Evolutionary conservation across 2,888 invertebrate species (phyloP).

Genomic region (Idaea straminata): DNA sequence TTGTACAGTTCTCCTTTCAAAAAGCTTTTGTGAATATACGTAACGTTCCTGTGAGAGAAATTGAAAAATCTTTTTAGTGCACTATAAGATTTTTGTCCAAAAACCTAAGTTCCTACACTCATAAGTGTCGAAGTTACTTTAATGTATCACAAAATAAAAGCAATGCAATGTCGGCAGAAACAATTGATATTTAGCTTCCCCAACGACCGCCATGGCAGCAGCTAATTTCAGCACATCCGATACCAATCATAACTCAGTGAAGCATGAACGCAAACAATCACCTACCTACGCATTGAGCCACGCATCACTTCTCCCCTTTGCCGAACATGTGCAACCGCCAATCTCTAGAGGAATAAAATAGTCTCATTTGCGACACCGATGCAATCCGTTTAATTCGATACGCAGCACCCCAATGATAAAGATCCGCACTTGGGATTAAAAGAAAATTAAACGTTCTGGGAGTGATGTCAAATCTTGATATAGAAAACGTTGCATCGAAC

Average conservation of each 20-base stretch:
- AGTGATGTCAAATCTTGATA: constrained; percentile 65
- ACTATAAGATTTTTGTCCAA: no score
- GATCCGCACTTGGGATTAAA: constrained; percentile 75
- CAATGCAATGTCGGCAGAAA: constrained; percentile 6
- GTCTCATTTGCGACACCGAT: constrained; percentile 76
- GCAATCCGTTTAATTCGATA: constrained; percentile 78
- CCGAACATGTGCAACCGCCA: constrained; percentile 31
- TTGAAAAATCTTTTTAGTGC: no score
- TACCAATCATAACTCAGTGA: constrained; percentile 46
- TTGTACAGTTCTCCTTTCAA: constrained; percentile 32
- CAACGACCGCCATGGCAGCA: constrained; percentile 12
- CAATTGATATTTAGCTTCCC: constrained; percentile 16
- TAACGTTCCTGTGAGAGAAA: no score
- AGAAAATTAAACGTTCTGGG: constrained; percentile 76
- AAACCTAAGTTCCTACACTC: no score
- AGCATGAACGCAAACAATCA: constrained; percentile 55
- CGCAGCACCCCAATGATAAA: constrained; percentile 71
- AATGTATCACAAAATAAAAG: constrained; percentile 8
- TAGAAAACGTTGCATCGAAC: constrained; percentile 31
- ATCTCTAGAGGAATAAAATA: constrained; percentile 71
- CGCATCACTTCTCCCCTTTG: constrained; percentile 36
- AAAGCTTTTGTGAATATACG: no score
- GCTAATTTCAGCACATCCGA: constrained; percentile 29
- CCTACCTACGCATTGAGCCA: constrained; percentile 33
- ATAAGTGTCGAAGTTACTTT: not conserved